Evolutionary conservation across 1,140 invertebrate genomes (phyloP).

Genomic region (Drepana arcuata): DNA sequence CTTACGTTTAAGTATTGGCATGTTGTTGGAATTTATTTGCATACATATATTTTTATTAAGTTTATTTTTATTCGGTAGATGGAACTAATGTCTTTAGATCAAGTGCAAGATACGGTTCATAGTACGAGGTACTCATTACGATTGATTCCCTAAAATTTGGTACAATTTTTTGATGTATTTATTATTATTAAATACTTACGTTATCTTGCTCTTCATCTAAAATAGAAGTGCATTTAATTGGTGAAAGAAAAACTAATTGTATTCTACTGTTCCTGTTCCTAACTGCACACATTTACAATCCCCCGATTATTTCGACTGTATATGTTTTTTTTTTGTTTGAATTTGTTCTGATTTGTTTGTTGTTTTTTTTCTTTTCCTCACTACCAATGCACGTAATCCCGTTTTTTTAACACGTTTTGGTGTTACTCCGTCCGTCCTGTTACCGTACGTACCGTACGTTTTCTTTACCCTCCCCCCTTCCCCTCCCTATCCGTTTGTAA

Average conservation of each 20-base stretch:
- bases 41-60: constrained; percentile 17
- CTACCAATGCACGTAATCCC: constrained; percentile 58
- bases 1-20: constrained; percentile 20
- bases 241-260: constrained; percentile 62
- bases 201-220: constrained; percentile 44
- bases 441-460: constrained; percentile 62
- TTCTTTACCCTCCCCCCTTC: constrained; percentile 45
- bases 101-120: constrained; percentile 33
- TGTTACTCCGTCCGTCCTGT: constrained; percentile 54
- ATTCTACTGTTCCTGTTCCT: constrained; percentile 59
- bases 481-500: constrained; percentile 36
- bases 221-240: constrained; percentile 34
- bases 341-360: constrained; percentile 66
- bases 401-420: constrained; percentile 50
- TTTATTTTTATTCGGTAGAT: constrained; percentile 27
- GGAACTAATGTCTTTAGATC: constrained; percentile 20
- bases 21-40: constrained; percentile 29
- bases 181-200: neutral
- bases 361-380: constrained; percentile 66
- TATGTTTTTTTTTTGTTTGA: constrained; percentile 59
- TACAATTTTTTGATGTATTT: constrained; percentile 1
- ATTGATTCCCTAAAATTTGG: too few species aligned
- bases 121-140: too few species aligned
- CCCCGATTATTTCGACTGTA: constrained; percentile 33
- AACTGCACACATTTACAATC: constrained; percentile 50